Evolutionary conservation across 2,797 vertebrate species (phyloP), one percentile per base, ranked within the genome.

Genomic region (Silurus lanzhouensis): DNA sequence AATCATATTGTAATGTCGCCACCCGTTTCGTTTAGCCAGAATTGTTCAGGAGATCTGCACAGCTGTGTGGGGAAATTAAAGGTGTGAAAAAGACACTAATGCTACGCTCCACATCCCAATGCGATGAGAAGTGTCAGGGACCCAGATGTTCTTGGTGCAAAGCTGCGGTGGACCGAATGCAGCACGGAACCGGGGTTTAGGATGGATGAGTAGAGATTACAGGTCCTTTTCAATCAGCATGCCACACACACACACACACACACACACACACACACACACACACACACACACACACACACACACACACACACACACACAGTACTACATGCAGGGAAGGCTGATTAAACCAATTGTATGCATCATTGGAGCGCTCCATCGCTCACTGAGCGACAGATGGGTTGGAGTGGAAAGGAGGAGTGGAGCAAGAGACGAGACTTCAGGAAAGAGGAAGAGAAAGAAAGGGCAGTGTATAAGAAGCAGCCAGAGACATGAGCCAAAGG

Each of bases 351-450:
- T 67, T 79, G 87, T 86, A 85, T 76, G 72, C 77, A 44, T 86
- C 81, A 79, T 81, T 86, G 58, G 84, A 84, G 91, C 88, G 86
- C 90, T 90, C 86, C 77, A 86, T 90, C 84, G 84, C 71, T 87
- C 88, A 88, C 82, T 85, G 72, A 89, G 90, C 85, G 91, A 92
- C 94, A 95, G 94, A 94, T 94, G 94, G 92, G 84, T 67, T 90
- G 76, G 83, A 58, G 75, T 85, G 83, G 46, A 89, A 82, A 67
- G 74, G 75, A 67, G n/a, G 82, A 82, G 22, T 58, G 66, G 63
- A 72, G 81, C 14, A 22, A 77, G 63, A 27, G 71, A 84, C 48
- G 72, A 85, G 52, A 58, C 31, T 44, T 83, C 20, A 46, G 76
- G 81, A 88, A 82, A 70, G 74, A 86, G 68, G 48, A 84, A 2